Evolutionary conservation across 2,113 vertebrate species (phyloP).

Genomic region (Malaclemys terrapin): DNA sequence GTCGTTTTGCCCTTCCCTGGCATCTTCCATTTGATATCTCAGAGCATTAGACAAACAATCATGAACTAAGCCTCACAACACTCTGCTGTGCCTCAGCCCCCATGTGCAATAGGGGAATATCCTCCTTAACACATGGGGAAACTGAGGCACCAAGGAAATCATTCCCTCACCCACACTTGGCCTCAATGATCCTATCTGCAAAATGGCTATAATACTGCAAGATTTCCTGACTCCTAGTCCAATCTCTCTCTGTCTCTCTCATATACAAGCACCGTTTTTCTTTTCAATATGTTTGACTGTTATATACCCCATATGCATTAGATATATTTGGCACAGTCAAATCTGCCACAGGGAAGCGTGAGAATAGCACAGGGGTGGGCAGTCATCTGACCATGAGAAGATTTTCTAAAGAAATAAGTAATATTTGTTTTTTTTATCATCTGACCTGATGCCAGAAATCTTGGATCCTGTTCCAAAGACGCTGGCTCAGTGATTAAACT

Average conservation of each 20-base stretch:
- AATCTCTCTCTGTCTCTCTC: neutral
- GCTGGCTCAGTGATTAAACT: neutral
- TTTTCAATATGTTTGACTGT: neutral
- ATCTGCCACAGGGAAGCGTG: neutral
- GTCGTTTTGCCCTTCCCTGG: slow-evolving; percentile 11
- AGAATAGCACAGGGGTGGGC: neutral
- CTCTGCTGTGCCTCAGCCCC: neutral
- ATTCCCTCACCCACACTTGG: neutral
- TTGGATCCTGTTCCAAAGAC: neutral
- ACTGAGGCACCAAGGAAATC: neutral
- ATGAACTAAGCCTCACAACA: neutral
- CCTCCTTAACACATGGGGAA: neutral
- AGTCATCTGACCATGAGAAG: neutral
- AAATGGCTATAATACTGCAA: neutral
- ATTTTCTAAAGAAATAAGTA: neutral
- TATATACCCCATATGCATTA: neutral
- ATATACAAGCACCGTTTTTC: neutral
- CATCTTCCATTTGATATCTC: slow-evolving; percentile 46
- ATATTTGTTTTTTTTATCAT: neutral
- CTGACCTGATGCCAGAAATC: neutral
- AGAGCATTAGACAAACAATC: neutral
- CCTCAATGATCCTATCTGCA: neutral
- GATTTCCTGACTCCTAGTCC: neutral
- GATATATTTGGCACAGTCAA: neutral
- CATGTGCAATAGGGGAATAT: neutral